These are phyloP conservation scores for Calliopsis andreniformis DNA, from an alignment of 1,140 invertebrate species.

Conservation along the genomic window DNA sequence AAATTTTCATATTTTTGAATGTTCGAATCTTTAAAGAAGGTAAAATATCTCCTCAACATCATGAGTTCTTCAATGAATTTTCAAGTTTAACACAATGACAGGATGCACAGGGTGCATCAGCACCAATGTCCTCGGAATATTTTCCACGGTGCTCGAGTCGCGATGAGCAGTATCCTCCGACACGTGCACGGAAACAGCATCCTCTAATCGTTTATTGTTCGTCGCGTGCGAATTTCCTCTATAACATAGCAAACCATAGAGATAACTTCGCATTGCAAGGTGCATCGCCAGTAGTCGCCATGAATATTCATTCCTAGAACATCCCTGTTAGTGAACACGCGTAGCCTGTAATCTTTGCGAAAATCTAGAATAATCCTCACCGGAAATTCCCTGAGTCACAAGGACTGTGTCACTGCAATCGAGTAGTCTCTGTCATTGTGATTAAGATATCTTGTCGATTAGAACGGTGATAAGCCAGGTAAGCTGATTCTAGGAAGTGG, in stretches of 20 bases:
- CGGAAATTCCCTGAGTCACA: background rate
- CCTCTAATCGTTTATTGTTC: conserved; percentile 1
- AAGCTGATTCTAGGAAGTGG: no score
- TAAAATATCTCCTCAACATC: no score
- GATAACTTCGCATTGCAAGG: background rate
- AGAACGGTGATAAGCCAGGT: no score
- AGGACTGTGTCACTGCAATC: background rate
- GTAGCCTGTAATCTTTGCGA: background rate
- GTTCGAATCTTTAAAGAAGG: no score
- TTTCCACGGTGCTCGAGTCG: conserved; percentile 37
- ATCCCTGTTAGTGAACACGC: background rate
- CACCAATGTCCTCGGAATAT: conserved; percentile 28
- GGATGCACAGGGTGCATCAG: conserved; percentile 14
- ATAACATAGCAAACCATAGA: background rate
- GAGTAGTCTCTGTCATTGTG: background rate
- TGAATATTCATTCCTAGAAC: conserved; percentile 1
- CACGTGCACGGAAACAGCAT: background rate
- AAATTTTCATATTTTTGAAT: no score
- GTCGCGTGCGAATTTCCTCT: background rate
- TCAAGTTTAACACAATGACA: conserved; percentile 19
- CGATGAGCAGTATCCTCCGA: background rate
- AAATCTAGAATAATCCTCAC: background rate
- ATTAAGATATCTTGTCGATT: background rate
- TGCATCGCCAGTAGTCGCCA: background rate
- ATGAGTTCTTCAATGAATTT: no score